These are phyloP conservation scores for human (Homo sapiens) DNA, from an alignment of 2,113 vertebrate species.

Conservation along the genomic window GRCh38 chr22:21930501-21931000, in stretches of 20 bases:
- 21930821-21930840: neutral
- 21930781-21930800: neutral
- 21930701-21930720: neutral
- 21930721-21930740: neutral
- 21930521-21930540: neutral
- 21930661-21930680: neutral
- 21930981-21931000: neutral
- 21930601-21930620: neutral
- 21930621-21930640: neutral
- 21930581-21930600: neutral
- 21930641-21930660: neutral
- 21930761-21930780: neutral
- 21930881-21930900: neutral
- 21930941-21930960: neutral
- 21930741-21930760: neutral
- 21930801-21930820: neutral
- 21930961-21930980: neutral
- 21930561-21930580: neutral
- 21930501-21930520: too few species aligned
- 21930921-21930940: neutral
- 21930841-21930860: rapidly evolving
- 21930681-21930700: neutral
- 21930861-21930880: neutral
- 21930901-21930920: neutral
- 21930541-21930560: neutral